These are phyloP conservation scores for Rhodinocichla rosea DNA, from an alignment of 2,113 vertebrate genomes.

Conservation along the genomic window DNA sequence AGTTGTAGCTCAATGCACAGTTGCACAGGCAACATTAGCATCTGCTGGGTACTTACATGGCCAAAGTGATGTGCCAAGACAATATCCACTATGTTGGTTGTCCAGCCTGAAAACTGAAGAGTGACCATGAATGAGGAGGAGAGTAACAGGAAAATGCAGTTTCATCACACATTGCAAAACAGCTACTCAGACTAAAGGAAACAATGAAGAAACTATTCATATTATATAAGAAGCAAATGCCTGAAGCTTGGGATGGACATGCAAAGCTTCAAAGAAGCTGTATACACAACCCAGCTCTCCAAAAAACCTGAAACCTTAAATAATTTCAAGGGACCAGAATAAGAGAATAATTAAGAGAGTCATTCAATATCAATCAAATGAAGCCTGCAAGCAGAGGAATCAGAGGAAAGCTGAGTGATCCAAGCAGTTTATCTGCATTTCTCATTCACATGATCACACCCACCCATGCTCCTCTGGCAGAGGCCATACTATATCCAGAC, in stretches of 20 bases:
- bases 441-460: background rate
- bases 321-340: background rate
- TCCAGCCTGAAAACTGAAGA: constrained; percentile 90
- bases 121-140: background rate
- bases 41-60: constrained; percentile 76
- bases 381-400: background rate
- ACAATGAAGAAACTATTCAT: background rate
- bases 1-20: background rate
- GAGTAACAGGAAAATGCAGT: background rate
- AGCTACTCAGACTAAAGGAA: background rate
- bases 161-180: background rate
- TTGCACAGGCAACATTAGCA: background rate
- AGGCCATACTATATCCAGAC: background rate
- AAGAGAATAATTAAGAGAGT: background rate
- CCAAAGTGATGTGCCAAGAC: constrained; percentile 95
- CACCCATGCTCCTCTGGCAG: background rate
- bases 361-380: background rate
- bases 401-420: background rate
- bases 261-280: background rate
- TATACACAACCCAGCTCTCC: background rate
- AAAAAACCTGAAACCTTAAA: background rate
- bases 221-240: background rate
- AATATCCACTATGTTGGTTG: constrained; percentile 88
- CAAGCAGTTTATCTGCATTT: background rate
- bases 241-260: background rate